Evolutionary conservation across 2,888 invertebrate genomes (phyloP).

Genomic region (Tipula confusa): DNA sequence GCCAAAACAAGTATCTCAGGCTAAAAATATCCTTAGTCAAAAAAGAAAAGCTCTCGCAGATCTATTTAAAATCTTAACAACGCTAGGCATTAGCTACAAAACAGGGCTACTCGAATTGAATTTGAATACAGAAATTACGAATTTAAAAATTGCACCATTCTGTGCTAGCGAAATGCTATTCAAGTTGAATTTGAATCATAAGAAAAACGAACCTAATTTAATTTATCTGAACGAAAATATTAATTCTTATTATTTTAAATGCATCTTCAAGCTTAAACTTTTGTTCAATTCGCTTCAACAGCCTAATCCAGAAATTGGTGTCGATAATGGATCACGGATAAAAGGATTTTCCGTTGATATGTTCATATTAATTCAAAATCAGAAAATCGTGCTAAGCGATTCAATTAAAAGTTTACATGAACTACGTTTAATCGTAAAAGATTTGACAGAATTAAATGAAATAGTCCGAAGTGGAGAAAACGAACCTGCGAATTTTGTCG

Average conservation of each 20-base stretch:
- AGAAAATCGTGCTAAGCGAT: constrained; percentile 59
- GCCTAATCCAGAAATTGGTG: constrained; percentile 74
- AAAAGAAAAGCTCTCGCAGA: constrained; percentile 82
- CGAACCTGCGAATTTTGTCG: constrained; percentile 38
- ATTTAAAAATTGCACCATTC: constrained; percentile 66
- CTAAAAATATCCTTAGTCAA: constrained; percentile 75
- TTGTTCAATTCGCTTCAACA: constrained; percentile 51
- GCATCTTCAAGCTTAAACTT: constrained; percentile 46
- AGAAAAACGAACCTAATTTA: constrained; percentile 49
- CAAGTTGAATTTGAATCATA: constrained; percentile 52
- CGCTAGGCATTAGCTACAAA: constrained; percentile 75
- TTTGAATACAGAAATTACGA: constrained; percentile 53
- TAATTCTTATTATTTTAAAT: constrained; percentile 46
- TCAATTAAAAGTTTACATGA: constrained; percentile 57
- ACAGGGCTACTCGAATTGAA: constrained; percentile 65
- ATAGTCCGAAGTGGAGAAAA: constrained; percentile 34
- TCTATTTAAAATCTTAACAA: constrained; percentile 72
- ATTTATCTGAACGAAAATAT: constrained; percentile 46
- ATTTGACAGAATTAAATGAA: constrained; percentile 35
- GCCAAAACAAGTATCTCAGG: constrained; percentile 71
- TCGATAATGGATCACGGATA: constrained; percentile 76
- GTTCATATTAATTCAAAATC: constrained; percentile 61
- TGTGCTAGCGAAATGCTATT: constrained; percentile 59
- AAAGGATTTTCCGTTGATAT: constrained; percentile 80
- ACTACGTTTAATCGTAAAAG: constrained; percentile 51